Evolutionary conservation across 2,888 invertebrate genomes (phyloP), one percentile per base, ranked within the genome.

Genomic region (Notodonta ziczac): DNA sequence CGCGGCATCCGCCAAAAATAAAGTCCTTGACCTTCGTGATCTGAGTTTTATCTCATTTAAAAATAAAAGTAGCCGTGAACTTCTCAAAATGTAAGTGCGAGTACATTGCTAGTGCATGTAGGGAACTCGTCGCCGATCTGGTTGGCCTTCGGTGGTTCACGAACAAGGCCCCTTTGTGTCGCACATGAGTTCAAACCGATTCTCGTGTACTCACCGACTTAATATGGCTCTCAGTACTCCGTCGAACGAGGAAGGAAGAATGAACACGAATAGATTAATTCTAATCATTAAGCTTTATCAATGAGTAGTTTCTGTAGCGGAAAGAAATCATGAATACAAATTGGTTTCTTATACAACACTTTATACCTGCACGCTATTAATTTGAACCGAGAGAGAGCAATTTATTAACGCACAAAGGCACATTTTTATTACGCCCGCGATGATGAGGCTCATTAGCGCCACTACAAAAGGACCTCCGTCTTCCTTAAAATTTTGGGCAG

Each of bases 31-130:
- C 91, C 92, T 90, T 91, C 84, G 80, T 81, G 79, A 70, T 75
- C 74, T 68, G 85, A 87, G 86, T 87, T 86, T 24, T 87, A 89
- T 88, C 86, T 84, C 73, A 79, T 80, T 80, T 86, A 88, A 91
- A 91, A 91, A 90, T 90, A 91, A 89, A 82, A 89, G 86, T 84
- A 88, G 84, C 91, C 92, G 77, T 93, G 93, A 92, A 93, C 93
- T 89, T 89, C 78, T 82, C 78, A 78, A 83, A 82, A 83, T 78
- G 80, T 82, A 80, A 78, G 81, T 81, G 73, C 81, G 83, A 78
- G 85, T 85, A 86, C 87, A 85, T 83, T 80, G 80, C 82, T 82
- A 79, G 81, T 83, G 84, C 81, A 86, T 81, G 81, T 83, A 83
- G 82, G 84, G 84, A 87, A 87, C 88, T 81, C 81, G 88, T 82